A percentile compares a stretch with the other conserved stretches of the same genome.
Conservation (phyloP, 2,113 vertebrate genomes). For the Noturus placidus region DNA sequence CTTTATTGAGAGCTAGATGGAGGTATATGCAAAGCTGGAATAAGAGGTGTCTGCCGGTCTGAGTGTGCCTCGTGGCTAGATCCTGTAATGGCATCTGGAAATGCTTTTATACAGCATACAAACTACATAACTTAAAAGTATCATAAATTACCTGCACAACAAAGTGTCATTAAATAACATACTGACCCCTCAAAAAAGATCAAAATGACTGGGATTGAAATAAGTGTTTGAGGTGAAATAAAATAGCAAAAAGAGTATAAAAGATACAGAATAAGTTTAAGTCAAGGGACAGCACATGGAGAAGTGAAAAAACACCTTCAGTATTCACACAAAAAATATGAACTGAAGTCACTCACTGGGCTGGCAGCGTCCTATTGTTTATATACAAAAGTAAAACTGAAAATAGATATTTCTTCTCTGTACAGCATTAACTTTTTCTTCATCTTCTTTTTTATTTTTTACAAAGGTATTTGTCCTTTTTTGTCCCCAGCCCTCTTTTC, state of each 20-base stretch:
- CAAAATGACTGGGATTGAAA: conserved; percentile 47
- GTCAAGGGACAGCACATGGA: conserved; percentile 77
- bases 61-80: conserved; percentile 53
- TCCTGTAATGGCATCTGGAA: conserved; percentile 75
- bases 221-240: conserved; percentile 62
- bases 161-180: conserved; percentile 68
- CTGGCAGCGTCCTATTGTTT: conserved; percentile 92
- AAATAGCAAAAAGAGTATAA: conserved; percentile 77
- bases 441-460: conserved; percentile 61
- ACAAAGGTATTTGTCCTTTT: conserved; percentile 75
- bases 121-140: conserved; percentile 76
- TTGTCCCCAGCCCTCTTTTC: conserved; percentile 60
- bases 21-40: conserved; percentile 46
- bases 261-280: conserved; percentile 75
- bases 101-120: conserved; percentile 77
- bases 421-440: conserved; percentile 80
- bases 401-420: conserved; percentile 99
- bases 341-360: conserved; percentile 88
- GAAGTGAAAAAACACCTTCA: conserved; percentile 87
- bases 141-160: conserved; percentile 76
- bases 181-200: conserved; percentile 58
- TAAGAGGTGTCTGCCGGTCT: conserved; percentile 56
- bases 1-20: conserved; percentile 22
- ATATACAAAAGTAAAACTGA: conserved; percentile 99
- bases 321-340: conserved; percentile 85